These are phyloP conservation scores for Drosophila tanythrix DNA, from an alignment of 2,888 invertebrate species.

Conservation along the genomic window DNA sequence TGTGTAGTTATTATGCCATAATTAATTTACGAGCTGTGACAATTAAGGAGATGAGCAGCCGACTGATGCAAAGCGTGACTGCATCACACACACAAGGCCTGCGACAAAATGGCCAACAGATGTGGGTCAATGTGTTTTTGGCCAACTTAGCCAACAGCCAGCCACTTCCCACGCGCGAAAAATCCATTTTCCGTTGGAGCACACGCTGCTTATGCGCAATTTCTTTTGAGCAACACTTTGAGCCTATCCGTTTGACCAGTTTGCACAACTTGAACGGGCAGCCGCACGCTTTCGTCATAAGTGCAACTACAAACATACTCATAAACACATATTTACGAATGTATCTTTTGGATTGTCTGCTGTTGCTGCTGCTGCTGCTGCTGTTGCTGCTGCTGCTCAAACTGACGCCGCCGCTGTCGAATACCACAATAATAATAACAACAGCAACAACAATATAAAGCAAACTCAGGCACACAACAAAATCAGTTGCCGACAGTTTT, in stretches of 20 bases:
- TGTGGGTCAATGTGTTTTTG: slow-evolving; percentile 66
- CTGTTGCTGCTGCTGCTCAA: slow-evolving; percentile 25
- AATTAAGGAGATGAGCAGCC: slow-evolving; percentile 70
- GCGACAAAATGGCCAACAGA: slow-evolving; percentile 45
- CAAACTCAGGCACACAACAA: slow-evolving; percentile 56
- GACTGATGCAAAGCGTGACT: slow-evolving; percentile 65
- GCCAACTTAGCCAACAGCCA: slow-evolving; percentile 32
- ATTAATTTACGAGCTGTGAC: slow-evolving; percentile 81
- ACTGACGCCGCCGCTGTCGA: slow-evolving; percentile 39
- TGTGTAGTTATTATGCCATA: slow-evolving; percentile 73
- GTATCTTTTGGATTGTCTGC: slow-evolving; percentile 49
- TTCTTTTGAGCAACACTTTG: slow-evolving; percentile 45
- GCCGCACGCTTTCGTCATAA: slow-evolving; percentile 68
- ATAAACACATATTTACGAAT: slow-evolving; percentile 19
- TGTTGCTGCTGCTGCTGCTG: slow-evolving; percentile 18
- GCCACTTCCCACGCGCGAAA: slow-evolving; percentile 41
- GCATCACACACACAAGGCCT: slow-evolving; percentile 60
- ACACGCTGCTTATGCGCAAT: slow-evolving; percentile 74
- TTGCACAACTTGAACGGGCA: slow-evolving; percentile 47
- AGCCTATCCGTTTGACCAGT: slow-evolving; percentile 39
- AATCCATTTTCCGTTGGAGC: slow-evolving; percentile 46
- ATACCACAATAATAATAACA: slow-evolving; percentile 44
- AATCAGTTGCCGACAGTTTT: slow-evolving; percentile 75
- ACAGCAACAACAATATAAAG: slow-evolving; percentile 34
- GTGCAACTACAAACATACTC: slow-evolving; percentile 39